Conservation (phyloP, 2,797 vertebrate species). For the Molothrus aeneus region DNA sequence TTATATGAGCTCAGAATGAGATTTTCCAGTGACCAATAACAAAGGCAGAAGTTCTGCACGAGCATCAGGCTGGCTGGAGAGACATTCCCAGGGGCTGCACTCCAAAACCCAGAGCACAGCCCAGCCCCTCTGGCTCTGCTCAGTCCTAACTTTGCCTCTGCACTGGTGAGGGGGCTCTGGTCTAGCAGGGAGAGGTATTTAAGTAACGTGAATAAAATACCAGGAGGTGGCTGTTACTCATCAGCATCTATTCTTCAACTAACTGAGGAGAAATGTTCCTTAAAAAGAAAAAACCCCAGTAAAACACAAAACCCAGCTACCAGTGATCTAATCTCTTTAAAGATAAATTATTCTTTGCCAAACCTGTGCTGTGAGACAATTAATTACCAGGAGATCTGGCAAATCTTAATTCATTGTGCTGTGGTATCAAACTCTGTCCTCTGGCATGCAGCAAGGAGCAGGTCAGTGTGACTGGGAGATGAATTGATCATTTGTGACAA, state of each 20-base stretch:
- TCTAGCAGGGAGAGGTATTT: neutral
- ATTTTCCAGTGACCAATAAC: neutral
- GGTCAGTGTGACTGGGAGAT: constrained; percentile 7
- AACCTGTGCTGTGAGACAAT: constrained; percentile 13
- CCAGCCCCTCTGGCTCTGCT: neutral
- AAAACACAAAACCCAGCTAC: neutral
- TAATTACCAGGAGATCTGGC: constrained; percentile 50
- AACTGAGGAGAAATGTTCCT: neutral
- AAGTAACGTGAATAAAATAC: neutral
- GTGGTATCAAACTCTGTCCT: constrained; percentile 13
- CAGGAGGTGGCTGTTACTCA: neutral
- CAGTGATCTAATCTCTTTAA: neutral
- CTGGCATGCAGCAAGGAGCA: neutral
- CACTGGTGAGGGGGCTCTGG: neutral
- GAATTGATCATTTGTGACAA: constrained; percentile 62
- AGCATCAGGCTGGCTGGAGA: fast-evolving
- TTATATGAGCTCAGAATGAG: neutral
- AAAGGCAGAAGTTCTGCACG: fast-evolving
- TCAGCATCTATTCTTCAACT: neutral
- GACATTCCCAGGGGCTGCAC: no score
- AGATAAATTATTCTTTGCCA: constrained; percentile 30
- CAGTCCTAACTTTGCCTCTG: neutral
- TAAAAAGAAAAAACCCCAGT: neutral
- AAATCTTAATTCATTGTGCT: constrained; percentile 6
- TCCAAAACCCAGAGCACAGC: neutral